Evolutionary conservation across 1,140 invertebrate genomes (phyloP), one percentile per base, ranked within the genome.

Genomic region (Stenopsyche tienmushanensis): DNA sequence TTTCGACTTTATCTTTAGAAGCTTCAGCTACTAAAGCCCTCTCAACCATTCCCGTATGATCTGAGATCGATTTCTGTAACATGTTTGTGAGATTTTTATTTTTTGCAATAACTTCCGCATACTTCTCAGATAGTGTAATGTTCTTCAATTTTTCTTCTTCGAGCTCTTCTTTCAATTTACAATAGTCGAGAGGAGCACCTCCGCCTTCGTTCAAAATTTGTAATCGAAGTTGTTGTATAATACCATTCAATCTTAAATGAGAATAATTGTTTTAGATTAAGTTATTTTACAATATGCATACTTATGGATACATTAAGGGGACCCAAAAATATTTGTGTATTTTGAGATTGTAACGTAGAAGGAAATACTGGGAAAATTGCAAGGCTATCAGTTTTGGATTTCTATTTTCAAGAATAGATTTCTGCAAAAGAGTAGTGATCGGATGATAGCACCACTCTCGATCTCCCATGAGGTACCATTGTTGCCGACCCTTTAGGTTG

Each of bases 181-280:
- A 74, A 39, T 76, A 75, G 39, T 77, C 77, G 49, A 78, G 72
- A 62, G 65, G 42, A 18, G 71, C 75, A 8, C n/a, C 52, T 0
- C 70, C 71, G 1, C 71, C 62, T 65, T 77, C 73, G 10, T 78
- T 81, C 2, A 87, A 60, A 7, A 90, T 72, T 71, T 88, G 81
- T 13, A 88, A 72, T 53, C 83, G 80, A 10, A 91, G 72, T 67
- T 89, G 83, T 63, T 89, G 84, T 10, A 90, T 83, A 25, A 85
- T 75, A 57, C 84, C 84, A 41, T 89, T 87, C 0, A 90, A 74
- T 65, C 82, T 81, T n/a, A 54, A 13, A 47, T 13, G 7, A 47
- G 5, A 47, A 8, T 9, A 47, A 47, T 47, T 47, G 7, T n/a
- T n/a, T n/a, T n/a, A n/a, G n/a, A n/a, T n/a, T n/a, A n/a, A n/a